A percentile compares a stretch with the other conserved stretches of the same genome.
Evolutionary conservation across 1,140 invertebrate species (phyloP).

Genomic region (Drosophila sp.): DNA sequence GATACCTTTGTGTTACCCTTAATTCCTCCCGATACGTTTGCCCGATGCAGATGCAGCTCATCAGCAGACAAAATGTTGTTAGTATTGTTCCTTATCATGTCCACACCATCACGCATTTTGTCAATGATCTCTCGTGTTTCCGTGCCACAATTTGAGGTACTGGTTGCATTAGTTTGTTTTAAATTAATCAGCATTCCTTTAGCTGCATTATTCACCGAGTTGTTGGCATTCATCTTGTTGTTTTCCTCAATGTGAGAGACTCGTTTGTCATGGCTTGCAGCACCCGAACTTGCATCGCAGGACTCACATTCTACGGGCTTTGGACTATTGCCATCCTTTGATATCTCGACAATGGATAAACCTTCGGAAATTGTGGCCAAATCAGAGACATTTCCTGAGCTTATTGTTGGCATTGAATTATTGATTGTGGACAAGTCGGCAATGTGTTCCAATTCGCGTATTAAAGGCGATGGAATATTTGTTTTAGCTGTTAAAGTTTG

Average conservation of each 20-base stretch:
- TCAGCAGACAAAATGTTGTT: slow-evolving; percentile 91
- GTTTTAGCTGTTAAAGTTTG: slow-evolving; percentile 71
- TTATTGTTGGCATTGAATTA: slow-evolving; percentile 86
- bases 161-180: slow-evolving; percentile 41
- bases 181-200: slow-evolving; percentile 77
- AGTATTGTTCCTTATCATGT: slow-evolving; percentile 91
- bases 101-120: slow-evolving; percentile 88
- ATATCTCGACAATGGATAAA: slow-evolving; percentile 87
- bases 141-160: slow-evolving; percentile 40
- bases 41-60: slow-evolving; percentile 57
- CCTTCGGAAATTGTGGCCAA: slow-evolving; percentile 94
- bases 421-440: slow-evolving; percentile 88
- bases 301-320: slow-evolving; percentile 16
- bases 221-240: slow-evolving; percentile 84
- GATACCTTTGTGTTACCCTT: slow-evolving; percentile 34
- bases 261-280: slow-evolving; percentile 46
- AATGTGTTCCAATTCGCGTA: slow-evolving; percentile 86
- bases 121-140: slow-evolving; percentile 88
- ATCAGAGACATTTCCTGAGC: slow-evolving; percentile 86
- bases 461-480: slow-evolving; percentile 58
- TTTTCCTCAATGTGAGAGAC: slow-evolving; percentile 81
- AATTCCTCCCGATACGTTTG: neutral
- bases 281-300: slow-evolving; percentile 19
- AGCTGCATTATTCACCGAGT: slow-evolving; percentile 73
- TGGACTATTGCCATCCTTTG: slow-evolving; percentile 49